Evolutionary conservation across 2,113 vertebrate genomes (phyloP), one percentile per base, ranked within the genome.

Genomic region (Rhea americana): DNA sequence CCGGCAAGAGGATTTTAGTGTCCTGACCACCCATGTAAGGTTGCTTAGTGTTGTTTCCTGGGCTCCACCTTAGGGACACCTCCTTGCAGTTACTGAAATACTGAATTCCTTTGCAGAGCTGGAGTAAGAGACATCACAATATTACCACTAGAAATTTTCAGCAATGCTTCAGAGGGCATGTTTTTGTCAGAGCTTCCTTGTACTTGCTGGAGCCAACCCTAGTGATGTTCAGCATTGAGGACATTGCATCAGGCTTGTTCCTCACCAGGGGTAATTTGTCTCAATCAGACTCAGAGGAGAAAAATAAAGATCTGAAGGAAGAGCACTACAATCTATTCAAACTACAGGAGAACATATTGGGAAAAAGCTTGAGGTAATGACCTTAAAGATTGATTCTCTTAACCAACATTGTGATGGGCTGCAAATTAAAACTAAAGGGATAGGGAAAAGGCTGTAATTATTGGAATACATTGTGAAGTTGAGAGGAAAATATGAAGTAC

Each of bases 361-460:
- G 70, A 94, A 95, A 92, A 88, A 95, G 72, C 72, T 93, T 41
- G 75, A 90, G 74, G 89, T 91, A 94, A 93, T 84, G 94, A 96
- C 95, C 96, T 96, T 92, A 56, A 72, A 90, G 94, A 97, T 92
- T 94, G 93, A 95, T 94, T 95, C 79, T 84, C 56, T 80, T 90
- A 92, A 92, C 72, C 89, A 86, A 14, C 1, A 0, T 77, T 84
- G 81, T 59, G 88, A 96, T 92, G 90, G 92, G 92, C 93, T 93
- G 87, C 88, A 93, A 96, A 96, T 95, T 94, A 94, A 94, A 95
- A 81, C 59, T 2, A 4, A 90, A 95, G 71, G 74, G 86, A 76
- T 45, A 43, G 58, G 47, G 24, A 37, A 91, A 73, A 90, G 35
- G 71, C 85, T 93, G 83, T 70, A 91, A 82, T 92, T 86, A 92